Evolutionary conservation across 2,888 invertebrate genomes (phyloP).

Genomic region (Smittia sp.): DNA sequence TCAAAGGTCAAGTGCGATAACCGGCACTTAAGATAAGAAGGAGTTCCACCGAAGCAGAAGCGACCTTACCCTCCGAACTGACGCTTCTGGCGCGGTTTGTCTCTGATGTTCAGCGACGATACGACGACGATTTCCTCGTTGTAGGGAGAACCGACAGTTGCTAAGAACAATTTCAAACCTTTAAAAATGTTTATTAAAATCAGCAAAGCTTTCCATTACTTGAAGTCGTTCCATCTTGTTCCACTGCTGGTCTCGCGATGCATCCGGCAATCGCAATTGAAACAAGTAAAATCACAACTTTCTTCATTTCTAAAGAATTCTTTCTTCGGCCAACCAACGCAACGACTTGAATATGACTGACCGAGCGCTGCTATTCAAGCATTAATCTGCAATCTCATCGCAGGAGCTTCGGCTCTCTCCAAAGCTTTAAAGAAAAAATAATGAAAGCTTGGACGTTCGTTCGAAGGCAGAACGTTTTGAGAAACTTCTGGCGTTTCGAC

Average conservation of each 20-base stretch:
- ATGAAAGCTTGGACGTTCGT: too few species aligned
- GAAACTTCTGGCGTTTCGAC: too few species aligned
- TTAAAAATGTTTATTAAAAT: neutral
- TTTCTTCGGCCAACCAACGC: conserved; percentile 6
- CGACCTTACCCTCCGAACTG: conserved; percentile 26
- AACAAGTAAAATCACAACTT: conserved; percentile 2
- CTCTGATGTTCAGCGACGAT: conserved; percentile 54
- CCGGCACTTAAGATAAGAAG: neutral
- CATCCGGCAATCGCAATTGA: neutral
- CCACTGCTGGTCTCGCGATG: neutral
- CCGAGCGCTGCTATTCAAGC: neutral
- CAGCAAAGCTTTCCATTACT: too few species aligned
- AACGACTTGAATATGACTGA: conserved; percentile 24
- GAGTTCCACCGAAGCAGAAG: too few species aligned
- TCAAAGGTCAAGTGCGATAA: conserved; percentile 12
- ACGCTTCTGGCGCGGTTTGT: conserved; percentile 30
- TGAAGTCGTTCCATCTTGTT: neutral
- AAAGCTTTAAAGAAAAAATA: neutral
- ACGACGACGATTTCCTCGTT: conserved; percentile 56
- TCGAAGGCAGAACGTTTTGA: too few species aligned
- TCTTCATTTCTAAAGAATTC: conserved; percentile 16
- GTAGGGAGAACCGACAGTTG: conserved; percentile 19
- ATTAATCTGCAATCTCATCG: neutral
- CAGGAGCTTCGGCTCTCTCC: neutral
- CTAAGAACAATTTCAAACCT: neutral